These are phyloP conservation scores for Tolypeutes matacus DNA, from an alignment of 2,797 vertebrate species.

Conservation along the genomic window DNA sequence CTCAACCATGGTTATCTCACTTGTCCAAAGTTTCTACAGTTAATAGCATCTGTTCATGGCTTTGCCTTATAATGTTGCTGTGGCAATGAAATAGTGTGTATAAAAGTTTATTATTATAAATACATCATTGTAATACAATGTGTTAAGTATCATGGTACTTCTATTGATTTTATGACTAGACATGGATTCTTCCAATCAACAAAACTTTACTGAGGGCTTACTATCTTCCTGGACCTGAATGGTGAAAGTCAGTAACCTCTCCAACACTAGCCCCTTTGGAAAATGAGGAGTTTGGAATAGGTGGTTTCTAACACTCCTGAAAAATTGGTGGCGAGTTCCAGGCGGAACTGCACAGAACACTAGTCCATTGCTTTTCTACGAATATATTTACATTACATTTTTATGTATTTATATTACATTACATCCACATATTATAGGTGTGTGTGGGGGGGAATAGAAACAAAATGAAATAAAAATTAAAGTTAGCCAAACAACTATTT, in stretches of 20 bases:
- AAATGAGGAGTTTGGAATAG: neutral
- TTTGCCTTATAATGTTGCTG: neutral
- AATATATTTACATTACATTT: neutral
- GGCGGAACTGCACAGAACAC: neutral
- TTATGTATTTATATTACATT: too few species aligned
- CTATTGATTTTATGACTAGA: neutral
- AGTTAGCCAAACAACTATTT: neutral
- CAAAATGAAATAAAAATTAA: slow-evolving; percentile 26
- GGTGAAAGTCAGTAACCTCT: neutral
- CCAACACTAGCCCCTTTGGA: neutral
- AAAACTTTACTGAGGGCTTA: neutral
- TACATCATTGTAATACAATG: neutral
- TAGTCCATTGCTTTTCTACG: neutral
- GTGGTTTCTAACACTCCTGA: neutral
- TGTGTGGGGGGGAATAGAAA: neutral
- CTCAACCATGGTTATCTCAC: neutral
- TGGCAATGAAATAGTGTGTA: neutral
- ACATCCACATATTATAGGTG: neutral
- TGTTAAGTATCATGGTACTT: neutral
- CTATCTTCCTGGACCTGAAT: neutral
- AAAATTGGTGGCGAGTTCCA: neutral
- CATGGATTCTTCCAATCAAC: neutral
- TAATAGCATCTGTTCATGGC: neutral
- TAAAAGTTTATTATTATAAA: neutral
- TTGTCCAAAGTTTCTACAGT: neutral